These are phyloP conservation scores for Trachymyrmex septentrionalis DNA, from an alignment of 1,140 invertebrate genomes.

Conservation along the genomic window DNA sequence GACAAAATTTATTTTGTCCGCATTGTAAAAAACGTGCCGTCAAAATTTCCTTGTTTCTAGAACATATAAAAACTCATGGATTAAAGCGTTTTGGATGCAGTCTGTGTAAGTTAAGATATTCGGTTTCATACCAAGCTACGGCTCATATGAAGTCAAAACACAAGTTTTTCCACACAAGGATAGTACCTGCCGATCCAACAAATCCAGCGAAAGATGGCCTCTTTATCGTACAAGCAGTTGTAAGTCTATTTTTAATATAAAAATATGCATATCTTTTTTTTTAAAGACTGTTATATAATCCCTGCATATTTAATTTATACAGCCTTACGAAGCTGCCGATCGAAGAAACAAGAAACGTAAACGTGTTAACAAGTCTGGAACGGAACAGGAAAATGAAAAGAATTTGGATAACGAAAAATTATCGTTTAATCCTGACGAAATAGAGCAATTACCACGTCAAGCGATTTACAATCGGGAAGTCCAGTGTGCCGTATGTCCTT, in stretches of 20 bases:
- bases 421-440: slow-evolving; percentile 88
- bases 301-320: slow-evolving; percentile 1
- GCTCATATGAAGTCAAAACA: slow-evolving; percentile 88
- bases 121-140: slow-evolving; percentile 83
- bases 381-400: slow-evolving; percentile 75
- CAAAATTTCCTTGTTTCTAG: slow-evolving; percentile 83
- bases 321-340: slow-evolving; percentile 67
- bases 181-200: slow-evolving; percentile 86
- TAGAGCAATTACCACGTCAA: slow-evolving; percentile 88
- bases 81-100: slow-evolving; percentile 87
- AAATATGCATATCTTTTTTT: neutral
- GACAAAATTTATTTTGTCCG: slow-evolving; percentile 83
- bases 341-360: slow-evolving; percentile 75
- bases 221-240: slow-evolving; percentile 86
- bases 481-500: slow-evolving; percentile 90
- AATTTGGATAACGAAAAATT: slow-evolving; percentile 81
- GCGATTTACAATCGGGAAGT: slow-evolving; percentile 89
- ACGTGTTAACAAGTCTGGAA: slow-evolving; percentile 5
- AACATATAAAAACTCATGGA: slow-evolving; percentile 86
- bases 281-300: slow-evolving; percentile 2
- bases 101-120: slow-evolving; percentile 85
- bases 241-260: slow-evolving; percentile 68
- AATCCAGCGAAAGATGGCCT: slow-evolving; percentile 87
- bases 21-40: slow-evolving; percentile 86
- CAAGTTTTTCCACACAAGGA: slow-evolving; percentile 82